Conservation (phyloP, 2,113 vertebrate species). For the Odobenus rosmarus region DNA sequence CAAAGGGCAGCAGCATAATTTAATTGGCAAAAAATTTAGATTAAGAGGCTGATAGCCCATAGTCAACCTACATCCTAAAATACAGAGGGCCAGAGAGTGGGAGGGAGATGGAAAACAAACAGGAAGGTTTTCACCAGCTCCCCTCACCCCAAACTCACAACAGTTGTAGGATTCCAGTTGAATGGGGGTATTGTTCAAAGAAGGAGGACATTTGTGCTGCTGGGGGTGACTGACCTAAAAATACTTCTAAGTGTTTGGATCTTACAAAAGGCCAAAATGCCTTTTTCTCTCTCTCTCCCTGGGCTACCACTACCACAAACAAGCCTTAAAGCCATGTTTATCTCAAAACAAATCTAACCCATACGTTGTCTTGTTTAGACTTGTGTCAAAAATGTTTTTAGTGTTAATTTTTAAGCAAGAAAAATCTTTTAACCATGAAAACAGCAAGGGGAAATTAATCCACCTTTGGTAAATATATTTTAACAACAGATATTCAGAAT, state of each 20-base stretch:
- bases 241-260: constrained; percentile 54
- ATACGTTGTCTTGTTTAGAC: constrained; percentile 52
- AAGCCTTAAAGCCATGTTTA: constrained; percentile 55
- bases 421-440: constrained; percentile 27
- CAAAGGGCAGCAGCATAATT: neutral
- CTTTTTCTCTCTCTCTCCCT: neutral
- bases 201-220: neutral
- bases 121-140: neutral
- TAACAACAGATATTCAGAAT: neutral
- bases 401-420: constrained; percentile 44
- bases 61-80: neutral
- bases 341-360: constrained; percentile 72
- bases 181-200: neutral
- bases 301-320: neutral
- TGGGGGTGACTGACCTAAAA: neutral
- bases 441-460: neutral
- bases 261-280: constrained; percentile 46
- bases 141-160: neutral
- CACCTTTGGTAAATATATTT: constrained; percentile 22
- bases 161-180: neutral
- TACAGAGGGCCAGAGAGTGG: neutral
- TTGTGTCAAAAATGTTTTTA: constrained; percentile 25
- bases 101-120: neutral
- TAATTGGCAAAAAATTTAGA: neutral
- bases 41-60: neutral